Conservation (phyloP, 2,797 vertebrate genomes). For the Telmatherina bonti region DNA sequence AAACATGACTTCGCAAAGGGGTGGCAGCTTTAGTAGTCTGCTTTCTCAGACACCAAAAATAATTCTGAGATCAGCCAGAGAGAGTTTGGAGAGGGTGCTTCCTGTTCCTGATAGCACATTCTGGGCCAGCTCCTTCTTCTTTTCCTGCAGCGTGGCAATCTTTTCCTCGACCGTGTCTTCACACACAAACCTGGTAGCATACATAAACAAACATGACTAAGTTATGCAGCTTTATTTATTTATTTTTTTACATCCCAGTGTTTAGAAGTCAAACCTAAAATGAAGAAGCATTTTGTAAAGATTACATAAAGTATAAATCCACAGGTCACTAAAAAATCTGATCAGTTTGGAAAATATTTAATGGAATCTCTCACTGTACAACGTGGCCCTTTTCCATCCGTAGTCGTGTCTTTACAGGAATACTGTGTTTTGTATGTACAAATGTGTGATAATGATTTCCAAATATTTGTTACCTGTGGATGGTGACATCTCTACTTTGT, state of each 20-base stretch:
- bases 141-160: conserved; percentile 89
- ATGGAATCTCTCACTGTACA: no score
- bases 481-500: conserved; percentile 90
- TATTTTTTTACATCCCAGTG: background rate
- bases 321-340: background rate
- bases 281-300: background rate
- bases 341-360: background rate
- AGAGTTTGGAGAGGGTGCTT: conserved; percentile 86
- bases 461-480: conserved; percentile 86
- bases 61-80: conserved; percentile 89
- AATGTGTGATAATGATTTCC: background rate
- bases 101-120: conserved; percentile 91
- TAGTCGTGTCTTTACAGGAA: no score
- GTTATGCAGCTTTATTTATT: background rate
- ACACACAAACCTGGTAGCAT: conserved; percentile 89
- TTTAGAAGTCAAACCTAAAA: background rate
- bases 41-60: conserved; percentile 86
- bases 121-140: conserved; percentile 93
- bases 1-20: background rate
- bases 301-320: background rate
- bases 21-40: background rate
- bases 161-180: conserved; percentile 95
- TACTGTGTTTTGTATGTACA: no score
- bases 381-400: no score
- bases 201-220: background rate